Conservation (phyloP, 37 sponge, comb jelly and placozoan genomes). For the Mnemiopsis leidyi region DNA sequence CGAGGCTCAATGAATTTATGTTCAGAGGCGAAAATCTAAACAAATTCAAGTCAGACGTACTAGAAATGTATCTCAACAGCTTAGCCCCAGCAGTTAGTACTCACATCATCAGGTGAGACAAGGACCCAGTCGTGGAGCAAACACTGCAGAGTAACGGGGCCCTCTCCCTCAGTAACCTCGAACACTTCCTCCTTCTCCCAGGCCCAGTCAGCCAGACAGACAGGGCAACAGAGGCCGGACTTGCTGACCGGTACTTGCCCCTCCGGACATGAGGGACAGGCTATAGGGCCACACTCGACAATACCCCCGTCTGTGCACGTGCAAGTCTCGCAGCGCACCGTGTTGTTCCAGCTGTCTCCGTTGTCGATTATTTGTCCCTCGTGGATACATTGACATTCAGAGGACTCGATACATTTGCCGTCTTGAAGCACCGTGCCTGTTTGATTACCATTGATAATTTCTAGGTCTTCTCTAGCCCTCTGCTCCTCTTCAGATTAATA, state of each 20-base stretch:
- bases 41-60: not conserved
- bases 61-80: not conserved
- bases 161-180: constrained; percentile 46
- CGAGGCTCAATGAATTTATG: too few relatives aligned
- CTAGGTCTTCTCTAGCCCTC: too few relatives aligned
- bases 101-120: constrained; percentile 17
- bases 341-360: constrained; percentile 19
- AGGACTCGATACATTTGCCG: not conserved
- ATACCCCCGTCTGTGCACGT: constrained; percentile 15
- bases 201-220: constrained; percentile 59
- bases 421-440: constrained; percentile 37
- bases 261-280: not conserved
- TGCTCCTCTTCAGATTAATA: too few relatives aligned
- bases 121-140: not conserved
- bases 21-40: not conserved
- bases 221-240: not conserved
- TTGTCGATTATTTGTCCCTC: constrained; percentile 40
- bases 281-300: not conserved
- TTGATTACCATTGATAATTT: not conserved
- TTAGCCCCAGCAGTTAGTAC: too few relatives aligned
- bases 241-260: constrained; percentile 19
- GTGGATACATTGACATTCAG: constrained; percentile 45
- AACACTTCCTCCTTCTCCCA: constrained; percentile 35
- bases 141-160: constrained; percentile 25
- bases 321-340: constrained; percentile 39